Percentiles rank a stretch among this genome's conserved stretches.
phyloP scores from a whole-genome alignment of 2,797 vertebrate genomes.

The Threskiornis aethiopicus region DNA sequence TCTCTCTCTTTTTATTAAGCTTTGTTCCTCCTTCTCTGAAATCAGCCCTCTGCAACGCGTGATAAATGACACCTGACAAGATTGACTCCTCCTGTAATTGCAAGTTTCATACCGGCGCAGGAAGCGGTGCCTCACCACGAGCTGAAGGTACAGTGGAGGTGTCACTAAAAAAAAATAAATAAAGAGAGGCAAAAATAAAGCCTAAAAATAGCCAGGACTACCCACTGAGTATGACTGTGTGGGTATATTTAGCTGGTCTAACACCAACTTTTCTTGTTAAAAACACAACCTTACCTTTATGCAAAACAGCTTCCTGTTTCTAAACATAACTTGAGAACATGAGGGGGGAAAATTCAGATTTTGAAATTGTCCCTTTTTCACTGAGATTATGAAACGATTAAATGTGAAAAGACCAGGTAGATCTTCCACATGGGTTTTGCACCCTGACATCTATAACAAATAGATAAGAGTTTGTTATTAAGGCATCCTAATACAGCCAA shows the following conservation, averaged over 20 bases:
- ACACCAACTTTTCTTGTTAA: slow-evolving; percentile 74
- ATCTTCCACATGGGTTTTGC: background rate
- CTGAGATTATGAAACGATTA: background rate
- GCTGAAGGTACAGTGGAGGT: slow-evolving; percentile 71
- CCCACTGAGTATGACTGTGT: slow-evolving; percentile 60
- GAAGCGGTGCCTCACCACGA: slow-evolving; percentile 54
- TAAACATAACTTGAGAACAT: slow-evolving; percentile 26
- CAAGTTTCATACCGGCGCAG: slow-evolving; percentile 51
- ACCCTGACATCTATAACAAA: background rate
- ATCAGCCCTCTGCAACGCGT: slow-evolving; percentile 61
- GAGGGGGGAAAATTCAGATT: background rate
- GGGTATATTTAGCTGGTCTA: slow-evolving; percentile 82
- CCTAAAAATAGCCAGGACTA: slow-evolving; percentile 70
- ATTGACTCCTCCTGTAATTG: slow-evolving; percentile 59
- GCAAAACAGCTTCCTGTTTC: slow-evolving; percentile 66
- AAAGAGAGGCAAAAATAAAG: slow-evolving; percentile 71
- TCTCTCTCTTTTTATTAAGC: slow-evolving; percentile 63
- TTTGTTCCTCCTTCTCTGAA: slow-evolving; percentile 67
- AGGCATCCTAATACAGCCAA: background rate
- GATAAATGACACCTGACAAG: slow-evolving; percentile 73
- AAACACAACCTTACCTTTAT: slow-evolving; percentile 63
- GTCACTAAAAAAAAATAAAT: slow-evolving; percentile 69
- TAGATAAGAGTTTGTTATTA: background rate
- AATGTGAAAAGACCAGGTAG: background rate
- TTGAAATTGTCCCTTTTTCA: background rate